Conservation (phyloP, 2,888 invertebrate species). For the Xestia ashworthii region DNA sequence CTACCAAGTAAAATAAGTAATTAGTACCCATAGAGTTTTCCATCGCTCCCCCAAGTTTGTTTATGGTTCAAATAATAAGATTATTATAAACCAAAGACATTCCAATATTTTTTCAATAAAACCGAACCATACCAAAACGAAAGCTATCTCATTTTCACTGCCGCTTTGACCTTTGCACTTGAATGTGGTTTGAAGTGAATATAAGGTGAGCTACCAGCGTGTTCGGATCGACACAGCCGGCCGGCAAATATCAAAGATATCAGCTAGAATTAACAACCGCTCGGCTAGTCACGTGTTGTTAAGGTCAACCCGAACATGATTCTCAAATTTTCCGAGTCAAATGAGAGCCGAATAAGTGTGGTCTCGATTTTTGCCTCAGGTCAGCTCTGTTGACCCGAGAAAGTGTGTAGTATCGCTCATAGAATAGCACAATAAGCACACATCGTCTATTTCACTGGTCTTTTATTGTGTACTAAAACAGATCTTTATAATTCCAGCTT, state of each 20-base stretch:
- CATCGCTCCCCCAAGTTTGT: not conserved
- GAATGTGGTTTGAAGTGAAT: not conserved
- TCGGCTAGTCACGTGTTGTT: not conserved
- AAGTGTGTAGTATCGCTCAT: not conserved
- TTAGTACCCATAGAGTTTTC: not conserved
- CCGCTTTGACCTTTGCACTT: not conserved
- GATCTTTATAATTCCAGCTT: conserved; percentile 76
- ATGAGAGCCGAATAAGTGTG: not conserved
- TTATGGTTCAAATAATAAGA: not conserved
- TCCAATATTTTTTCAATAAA: not conserved
- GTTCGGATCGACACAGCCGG: not conserved
- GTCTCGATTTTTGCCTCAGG: not conserved
- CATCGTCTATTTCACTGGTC: not conserved
- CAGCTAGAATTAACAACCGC: not conserved
- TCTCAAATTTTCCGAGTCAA: not conserved
- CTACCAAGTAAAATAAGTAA: not conserved
- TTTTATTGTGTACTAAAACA: conserved; percentile 1
- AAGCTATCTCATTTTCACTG: not conserved
- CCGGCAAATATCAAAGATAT: not conserved
- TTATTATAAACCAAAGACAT: too few relatives aligned
- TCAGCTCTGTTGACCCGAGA: not conserved
- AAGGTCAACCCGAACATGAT: not conserved
- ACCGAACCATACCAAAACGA: not conserved
- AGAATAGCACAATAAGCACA: not conserved
- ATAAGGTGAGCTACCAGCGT: not conserved